A percentile compares a stretch with the other conserved stretches of the same genome.
Conservation (phyloP, 2,888 invertebrate species). For the Mayetiola destructor region DNA sequence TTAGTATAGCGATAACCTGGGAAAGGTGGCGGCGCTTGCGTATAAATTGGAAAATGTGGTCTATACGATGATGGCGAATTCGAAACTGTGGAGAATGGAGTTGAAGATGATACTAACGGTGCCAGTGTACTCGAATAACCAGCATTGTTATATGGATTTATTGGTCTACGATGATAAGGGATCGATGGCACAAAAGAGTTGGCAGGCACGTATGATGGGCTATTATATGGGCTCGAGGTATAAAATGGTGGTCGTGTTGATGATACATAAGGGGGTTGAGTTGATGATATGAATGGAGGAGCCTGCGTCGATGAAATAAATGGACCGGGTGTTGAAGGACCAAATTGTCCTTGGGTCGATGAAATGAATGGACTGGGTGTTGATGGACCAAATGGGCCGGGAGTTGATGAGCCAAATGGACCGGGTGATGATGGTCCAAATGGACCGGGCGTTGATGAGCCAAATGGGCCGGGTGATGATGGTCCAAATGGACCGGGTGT, state of each 20-base stretch:
- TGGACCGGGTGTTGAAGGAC: neutral
- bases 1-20: neutral
- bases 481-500: neutral
- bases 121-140: neutral
- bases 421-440: neutral
- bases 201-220: neutral
- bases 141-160: neutral
- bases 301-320: neutral
- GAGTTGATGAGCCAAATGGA: neutral
- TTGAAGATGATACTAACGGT: neutral
- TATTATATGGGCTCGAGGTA: neutral
- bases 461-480: neutral
- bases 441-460: neutral
- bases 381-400: neutral
- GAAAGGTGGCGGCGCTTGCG: neutral
- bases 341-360: neutral
- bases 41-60: neutral
- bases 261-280: neutral
- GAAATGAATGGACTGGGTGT: neutral
- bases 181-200: neutral
- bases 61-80: neutral
- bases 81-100: neutral
- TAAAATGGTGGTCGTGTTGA: neutral
- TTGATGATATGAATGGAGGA: neutral
- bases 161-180: neutral